Conservation (phyloP, 2,113 vertebrate genomes). For the Physeter macrocephalus region DNA sequence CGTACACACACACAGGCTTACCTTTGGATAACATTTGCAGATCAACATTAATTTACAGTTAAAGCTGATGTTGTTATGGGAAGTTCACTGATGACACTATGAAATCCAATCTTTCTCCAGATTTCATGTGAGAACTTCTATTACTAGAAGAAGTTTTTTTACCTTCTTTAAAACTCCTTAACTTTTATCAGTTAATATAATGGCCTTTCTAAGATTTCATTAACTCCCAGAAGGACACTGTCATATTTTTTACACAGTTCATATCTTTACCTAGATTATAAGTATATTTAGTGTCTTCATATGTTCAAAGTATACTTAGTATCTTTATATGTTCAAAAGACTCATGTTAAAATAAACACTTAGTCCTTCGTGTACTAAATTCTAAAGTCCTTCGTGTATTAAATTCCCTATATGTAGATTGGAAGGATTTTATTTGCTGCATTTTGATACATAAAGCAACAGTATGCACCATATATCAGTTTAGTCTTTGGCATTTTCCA, state of each 20-base stretch:
- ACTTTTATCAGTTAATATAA: slow-evolving; percentile 11
- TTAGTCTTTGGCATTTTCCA: background rate
- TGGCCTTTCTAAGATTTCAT: slow-evolving; percentile 17
- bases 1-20: background rate
- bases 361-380: background rate
- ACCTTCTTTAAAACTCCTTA: background rate
- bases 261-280: background rate
- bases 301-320: background rate
- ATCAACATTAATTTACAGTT: background rate
- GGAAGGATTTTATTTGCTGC: background rate
- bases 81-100: background rate
- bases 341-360: background rate
- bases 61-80: background rate
- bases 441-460: background rate
- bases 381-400: background rate
- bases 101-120: background rate
- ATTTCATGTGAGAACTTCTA: background rate
- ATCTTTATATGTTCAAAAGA: background rate
- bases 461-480: background rate
- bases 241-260: background rate
- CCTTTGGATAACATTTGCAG: background rate
- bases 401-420: background rate
- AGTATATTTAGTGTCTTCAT: background rate
- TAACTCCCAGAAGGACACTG: background rate
- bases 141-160: background rate